A percentile compares a stretch with the other conserved stretches of the same genome.
These are phyloP conservation scores for Microctenopoma stevenorrisi DNA, from an alignment of 2,797 vertebrate species.

Conservation along the genomic window DNA sequence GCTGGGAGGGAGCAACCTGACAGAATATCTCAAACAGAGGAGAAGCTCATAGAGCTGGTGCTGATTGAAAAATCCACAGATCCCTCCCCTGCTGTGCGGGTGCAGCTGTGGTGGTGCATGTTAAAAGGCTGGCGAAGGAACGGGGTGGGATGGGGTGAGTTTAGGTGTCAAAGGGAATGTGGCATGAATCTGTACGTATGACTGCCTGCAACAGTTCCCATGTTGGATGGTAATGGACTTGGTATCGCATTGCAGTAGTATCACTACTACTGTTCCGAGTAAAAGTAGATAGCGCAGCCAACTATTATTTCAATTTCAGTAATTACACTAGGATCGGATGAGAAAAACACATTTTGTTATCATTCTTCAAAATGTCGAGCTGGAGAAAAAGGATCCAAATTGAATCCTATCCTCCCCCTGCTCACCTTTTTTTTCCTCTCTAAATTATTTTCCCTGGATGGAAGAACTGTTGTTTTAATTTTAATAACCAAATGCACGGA, in stretches of 20 bases:
- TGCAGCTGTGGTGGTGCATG: constrained; percentile 59
- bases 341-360: constrained; percentile 5
- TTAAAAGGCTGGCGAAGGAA: constrained; percentile 57
- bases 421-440: not conserved
- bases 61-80: constrained; percentile 73
- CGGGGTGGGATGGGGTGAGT: constrained; percentile 42
- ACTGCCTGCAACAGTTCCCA: not conserved
- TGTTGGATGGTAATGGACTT: constrained; percentile 4
- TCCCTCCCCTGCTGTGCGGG: constrained; percentile 49
- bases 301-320: constrained; percentile 17
- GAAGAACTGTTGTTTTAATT: not conserved
- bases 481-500: not conserved
- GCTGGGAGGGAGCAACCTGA: constrained; percentile 54
- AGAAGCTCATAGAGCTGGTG: constrained; percentile 40
- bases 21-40: constrained; percentile 58
- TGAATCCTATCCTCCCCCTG: not conserved
- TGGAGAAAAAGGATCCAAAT: constrained; percentile 6
- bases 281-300: not conserved
- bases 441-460: not conserved
- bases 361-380: constrained; percentile 8
- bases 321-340: constrained; percentile 5
- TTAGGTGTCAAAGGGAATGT: constrained; percentile 58
- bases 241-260: not conserved
- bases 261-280: not conserved
- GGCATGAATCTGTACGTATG: constrained; percentile 35